Evolutionary conservation across 2,113 vertebrate genomes (phyloP).

Genomic region (Poecilia latipinna): DNA sequence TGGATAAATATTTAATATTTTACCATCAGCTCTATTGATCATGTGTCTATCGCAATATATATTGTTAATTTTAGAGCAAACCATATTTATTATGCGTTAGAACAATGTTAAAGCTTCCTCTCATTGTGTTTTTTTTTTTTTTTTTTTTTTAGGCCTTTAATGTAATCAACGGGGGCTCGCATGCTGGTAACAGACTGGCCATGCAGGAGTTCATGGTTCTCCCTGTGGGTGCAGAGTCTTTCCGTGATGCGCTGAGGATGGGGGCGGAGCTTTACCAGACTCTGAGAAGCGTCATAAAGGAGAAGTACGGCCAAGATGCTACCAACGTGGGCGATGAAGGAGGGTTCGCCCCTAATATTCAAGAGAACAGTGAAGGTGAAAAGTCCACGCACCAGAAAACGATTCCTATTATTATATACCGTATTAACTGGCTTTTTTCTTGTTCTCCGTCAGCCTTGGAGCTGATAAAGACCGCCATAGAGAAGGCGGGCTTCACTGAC

Average conservation of each 20-base stretch:
- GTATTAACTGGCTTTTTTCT: neutral
- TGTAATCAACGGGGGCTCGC: conserved; percentile 92
- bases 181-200: conserved; percentile 91
- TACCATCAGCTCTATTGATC: no score
- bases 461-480: conserved; percentile 91
- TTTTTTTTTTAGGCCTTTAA: no score
- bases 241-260: conserved; percentile 88
- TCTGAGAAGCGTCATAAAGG: conserved; percentile 90
- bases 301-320: conserved; percentile 93
- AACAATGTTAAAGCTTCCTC: neutral
- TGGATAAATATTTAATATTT: no score
- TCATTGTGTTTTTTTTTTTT: no score
- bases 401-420: neutral
- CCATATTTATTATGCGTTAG: neutral
- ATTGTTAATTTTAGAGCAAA: neutral
- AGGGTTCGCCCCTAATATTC: conserved; percentile 92
- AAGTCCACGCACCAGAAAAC: neutral
- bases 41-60: no score
- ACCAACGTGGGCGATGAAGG: conserved; percentile 94
- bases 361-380: conserved; percentile 94
- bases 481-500: conserved; percentile 90
- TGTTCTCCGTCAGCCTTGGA: conserved; percentile 83
- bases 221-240: conserved; percentile 92
- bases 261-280: conserved; percentile 94
- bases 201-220: conserved; percentile 97